Evolutionary conservation across 1,140 invertebrate genomes (phyloP), one percentile per base, ranked within the genome.

Genomic region (Tetramorium parvispinum): DNA sequence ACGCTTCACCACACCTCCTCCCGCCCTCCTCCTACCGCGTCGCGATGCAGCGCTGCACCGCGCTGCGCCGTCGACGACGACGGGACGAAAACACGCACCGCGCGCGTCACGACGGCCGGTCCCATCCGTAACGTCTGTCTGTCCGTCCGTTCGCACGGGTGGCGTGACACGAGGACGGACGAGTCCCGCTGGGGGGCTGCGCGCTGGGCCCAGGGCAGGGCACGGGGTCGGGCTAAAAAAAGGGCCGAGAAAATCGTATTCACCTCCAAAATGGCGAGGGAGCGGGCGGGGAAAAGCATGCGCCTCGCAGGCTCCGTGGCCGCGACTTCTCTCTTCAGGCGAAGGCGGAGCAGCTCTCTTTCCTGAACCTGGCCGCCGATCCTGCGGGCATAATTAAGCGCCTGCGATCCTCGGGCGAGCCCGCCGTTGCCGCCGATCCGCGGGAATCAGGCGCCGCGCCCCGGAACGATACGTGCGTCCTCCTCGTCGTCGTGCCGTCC

Each of bases 181-280:
- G 32, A 32, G 32, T 32, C 32, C 32, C 27, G 27, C 27, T 32
- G 27, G 27, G 27, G 27, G 27, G 27, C 27, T 32, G 27, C 32
- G 27, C 32, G 32, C 32, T 32, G 32, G 32, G 32, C 2, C 21
- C 11, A n/a, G 21, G 65, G 49, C 5, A 82, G 65, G 46, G 65
- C 65, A 66, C 40, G 65, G 37, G 65, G 37, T 55, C 85, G 51
- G 13, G 24, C 61, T 73, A 76, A 87, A 73, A 81, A 83, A 82
- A 27, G 40, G 68, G n/a, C 32, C 8, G 53, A 91, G 88, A 91
- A 91, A 92, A 92, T 90, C 88, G 91, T 94, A 93, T 93, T 94
- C 93, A 94, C 94, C 94, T 94, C 93, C 93, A 94, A 94, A 94
- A 94, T 94, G 94, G 94, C 94, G 94, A 94, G 92, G 87, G 91